Percentiles rank a stretch among this genome's conserved stretches.
Conservation (phyloP, 2,113 vertebrate species). For the Vidua chalybeata region DNA sequence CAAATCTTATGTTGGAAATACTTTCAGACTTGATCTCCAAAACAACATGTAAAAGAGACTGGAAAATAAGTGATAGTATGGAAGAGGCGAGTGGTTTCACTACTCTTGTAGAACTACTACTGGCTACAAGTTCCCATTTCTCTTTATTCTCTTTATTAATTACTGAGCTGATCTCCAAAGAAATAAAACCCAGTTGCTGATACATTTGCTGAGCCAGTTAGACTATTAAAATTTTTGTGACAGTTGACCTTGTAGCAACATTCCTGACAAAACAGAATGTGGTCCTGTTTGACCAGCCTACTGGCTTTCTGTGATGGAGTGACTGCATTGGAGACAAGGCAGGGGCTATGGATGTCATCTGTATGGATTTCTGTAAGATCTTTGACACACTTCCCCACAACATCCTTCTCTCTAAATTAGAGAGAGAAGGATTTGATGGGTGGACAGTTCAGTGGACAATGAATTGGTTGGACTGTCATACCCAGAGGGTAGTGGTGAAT, state of each 20-base stretch:
- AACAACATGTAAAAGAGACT: neutral
- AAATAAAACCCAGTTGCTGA: neutral
- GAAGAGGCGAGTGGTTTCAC: neutral
- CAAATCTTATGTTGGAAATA: neutral
- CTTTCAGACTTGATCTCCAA: neutral
- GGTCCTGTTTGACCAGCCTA: neutral
- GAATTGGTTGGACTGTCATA: neutral
- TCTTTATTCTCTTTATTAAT: neutral
- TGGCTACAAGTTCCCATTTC: neutral
- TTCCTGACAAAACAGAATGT: neutral
- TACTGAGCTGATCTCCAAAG: neutral
- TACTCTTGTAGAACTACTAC: neutral
- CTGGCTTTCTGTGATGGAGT: neutral
- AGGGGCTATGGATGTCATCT: too few relatives aligned
- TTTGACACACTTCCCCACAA: neutral
- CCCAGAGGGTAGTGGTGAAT: neutral
- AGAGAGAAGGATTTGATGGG: neutral
- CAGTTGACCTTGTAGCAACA: neutral
- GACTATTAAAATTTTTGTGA: neutral
- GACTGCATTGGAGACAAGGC: accelerated
- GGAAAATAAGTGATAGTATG: neutral
- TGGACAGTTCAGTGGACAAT: accelerated
- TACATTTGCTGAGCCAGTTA: neutral
- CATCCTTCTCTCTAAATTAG: neutral
- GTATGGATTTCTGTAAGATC: neutral